phyloP scores from a whole-genome alignment of 2,888 invertebrate species.

The Andrena marginata region DNA sequence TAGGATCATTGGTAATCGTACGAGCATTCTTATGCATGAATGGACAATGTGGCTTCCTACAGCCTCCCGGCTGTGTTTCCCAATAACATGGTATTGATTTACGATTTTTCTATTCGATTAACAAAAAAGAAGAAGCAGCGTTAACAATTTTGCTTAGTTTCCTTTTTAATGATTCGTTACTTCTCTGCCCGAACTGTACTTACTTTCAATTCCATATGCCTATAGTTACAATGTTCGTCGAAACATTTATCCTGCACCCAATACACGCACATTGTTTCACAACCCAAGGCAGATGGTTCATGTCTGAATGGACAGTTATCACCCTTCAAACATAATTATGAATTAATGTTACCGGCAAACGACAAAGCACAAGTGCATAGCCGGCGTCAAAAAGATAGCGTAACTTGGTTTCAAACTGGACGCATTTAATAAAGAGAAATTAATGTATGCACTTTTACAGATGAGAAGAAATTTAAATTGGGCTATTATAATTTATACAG shows the following conservation, averaged over 20 bases:
- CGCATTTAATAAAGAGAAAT: too few relatives aligned
- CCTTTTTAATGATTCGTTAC: background rate
- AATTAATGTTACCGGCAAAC: conserved; percentile 10
- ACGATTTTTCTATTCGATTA: conserved; percentile 90
- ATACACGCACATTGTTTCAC: conserved; percentile 92
- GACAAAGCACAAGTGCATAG: background rate
- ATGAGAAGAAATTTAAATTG: too few relatives aligned
- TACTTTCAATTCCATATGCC: conserved; percentile 95
- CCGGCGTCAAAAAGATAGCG: too few relatives aligned
- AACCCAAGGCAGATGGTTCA: conserved; percentile 93
- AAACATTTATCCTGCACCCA: conserved; percentile 94
- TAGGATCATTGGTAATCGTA: conserved; percentile 69
- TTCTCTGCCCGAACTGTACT: conserved; percentile 66
- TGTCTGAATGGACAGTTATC: conserved; percentile 93
- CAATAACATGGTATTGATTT: conserved; percentile 94
- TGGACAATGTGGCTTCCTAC: conserved; percentile 93
- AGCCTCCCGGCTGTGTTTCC: conserved; percentile 94
- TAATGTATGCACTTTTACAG: too few relatives aligned
- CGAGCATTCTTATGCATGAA: conserved; percentile 89
- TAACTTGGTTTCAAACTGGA: too few relatives aligned
- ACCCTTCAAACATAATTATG: conserved; percentile 86
- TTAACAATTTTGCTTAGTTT: background rate
- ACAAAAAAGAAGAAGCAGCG: conserved; percentile 15
- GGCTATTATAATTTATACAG: too few relatives aligned
- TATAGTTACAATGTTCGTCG: conserved; percentile 91